These are phyloP conservation scores for Macrophya annulata DNA, from an alignment of 2,888 invertebrate genomes.

Conservation along the genomic window DNA sequence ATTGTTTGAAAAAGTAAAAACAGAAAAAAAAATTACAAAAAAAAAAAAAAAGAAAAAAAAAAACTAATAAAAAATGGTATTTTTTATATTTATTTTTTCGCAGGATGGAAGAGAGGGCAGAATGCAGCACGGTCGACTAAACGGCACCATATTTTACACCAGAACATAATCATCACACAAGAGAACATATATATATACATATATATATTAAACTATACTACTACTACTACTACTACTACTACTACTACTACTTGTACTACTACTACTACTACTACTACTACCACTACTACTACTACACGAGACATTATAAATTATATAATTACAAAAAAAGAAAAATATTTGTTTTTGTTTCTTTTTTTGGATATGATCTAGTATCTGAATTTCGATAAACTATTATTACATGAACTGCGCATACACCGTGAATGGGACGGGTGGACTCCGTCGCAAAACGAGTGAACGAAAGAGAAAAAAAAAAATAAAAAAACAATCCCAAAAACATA, in stretches of 20 bases:
- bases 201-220: conserved; percentile 58
- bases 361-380: not conserved
- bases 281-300: conserved; percentile 53
- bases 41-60: conserved; percentile 6
- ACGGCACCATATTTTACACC: conserved; percentile 67
- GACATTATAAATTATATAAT: conserved; percentile 59
- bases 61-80: not conserved
- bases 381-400: conserved; percentile 8
- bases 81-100: conserved; percentile 57
- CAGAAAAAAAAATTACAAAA: too few relatives aligned
- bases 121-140: conserved; percentile 76
- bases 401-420: conserved; percentile 21
- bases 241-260: too few relatives aligned
- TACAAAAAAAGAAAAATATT: conserved; percentile 65
- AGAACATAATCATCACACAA: conserved; percentile 61
- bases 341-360: too few relatives aligned
- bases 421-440: conserved; percentile 52
- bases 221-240: too few relatives aligned
- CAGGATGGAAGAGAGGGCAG: conserved; percentile 79
- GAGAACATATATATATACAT: conserved; percentile 62
- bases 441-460: conserved; percentile 38
- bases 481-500: conserved; percentile 48
- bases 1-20: too few relatives aligned
- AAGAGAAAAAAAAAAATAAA: conserved; percentile 42
- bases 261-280: conserved; percentile 52